Evolutionary conservation across 2,797 vertebrate species (phyloP).

Genomic region (Antrozous pallidus): DNA sequence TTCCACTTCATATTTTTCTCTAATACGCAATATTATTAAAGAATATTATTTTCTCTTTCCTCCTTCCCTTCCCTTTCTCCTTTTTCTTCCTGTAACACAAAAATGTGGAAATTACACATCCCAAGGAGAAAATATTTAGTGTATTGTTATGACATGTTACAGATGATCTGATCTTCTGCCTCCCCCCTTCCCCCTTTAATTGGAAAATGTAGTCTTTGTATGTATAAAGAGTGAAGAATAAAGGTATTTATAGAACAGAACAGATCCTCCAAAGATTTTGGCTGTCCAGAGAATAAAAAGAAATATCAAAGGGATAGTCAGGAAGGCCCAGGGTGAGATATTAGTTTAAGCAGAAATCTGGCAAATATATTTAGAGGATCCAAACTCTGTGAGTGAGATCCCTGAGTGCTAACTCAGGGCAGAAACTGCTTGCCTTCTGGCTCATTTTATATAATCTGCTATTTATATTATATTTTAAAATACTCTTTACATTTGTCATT

Average conservation of each 20-base stretch:
- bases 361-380: not conserved
- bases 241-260: not conserved
- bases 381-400: not conserved
- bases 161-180: not conserved
- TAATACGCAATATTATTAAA: not conserved
- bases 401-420: not conserved
- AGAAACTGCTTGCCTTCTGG: not conserved
- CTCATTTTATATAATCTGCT: conserved; percentile 15
- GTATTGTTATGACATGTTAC: not conserved
- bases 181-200: not conserved
- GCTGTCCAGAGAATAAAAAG: not conserved
- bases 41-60: not conserved
- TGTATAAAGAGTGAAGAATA: not conserved
- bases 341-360: conserved; percentile 23
- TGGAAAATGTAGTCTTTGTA: not conserved
- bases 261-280: not conserved
- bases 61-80: not conserved
- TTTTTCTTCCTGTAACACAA: not conserved
- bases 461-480: not conserved
- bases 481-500: not conserved
- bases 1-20: conserved; percentile 11
- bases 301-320: not conserved
- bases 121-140: not conserved
- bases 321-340: not conserved
- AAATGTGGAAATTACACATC: not conserved